A percentile compares a stretch with the other conserved stretches of the same genome.
Evolutionary conservation across 2,888 invertebrate species (phyloP).

Genomic region (Amiota communis): DNA sequence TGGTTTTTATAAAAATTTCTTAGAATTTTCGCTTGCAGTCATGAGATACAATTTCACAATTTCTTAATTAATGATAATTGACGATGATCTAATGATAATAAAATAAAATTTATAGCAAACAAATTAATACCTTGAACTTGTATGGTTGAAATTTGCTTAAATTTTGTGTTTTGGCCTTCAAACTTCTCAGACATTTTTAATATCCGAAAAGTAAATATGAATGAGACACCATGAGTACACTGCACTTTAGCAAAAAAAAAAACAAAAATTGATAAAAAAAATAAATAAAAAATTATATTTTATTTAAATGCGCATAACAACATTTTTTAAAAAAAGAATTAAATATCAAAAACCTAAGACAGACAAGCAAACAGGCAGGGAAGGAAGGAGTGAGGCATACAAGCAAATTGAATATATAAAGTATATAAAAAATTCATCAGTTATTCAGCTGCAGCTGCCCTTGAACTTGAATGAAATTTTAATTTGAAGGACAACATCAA

Average conservation of each 20-base stretch:
- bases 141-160: no score
- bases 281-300: no score
- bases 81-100: no score
- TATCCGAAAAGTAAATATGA: background rate
- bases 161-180: constrained; percentile 6
- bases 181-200: background rate
- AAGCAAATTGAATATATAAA: no score
- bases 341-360: no score
- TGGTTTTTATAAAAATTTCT: background rate
- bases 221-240: background rate
- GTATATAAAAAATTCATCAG: no score
- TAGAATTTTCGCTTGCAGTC: background rate
- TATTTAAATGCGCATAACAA: constrained; percentile 10
- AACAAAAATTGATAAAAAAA: background rate
- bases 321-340: background rate
- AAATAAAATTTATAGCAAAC: no score
- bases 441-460: constrained; percentile 15
- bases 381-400: no score
- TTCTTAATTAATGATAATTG: no score
- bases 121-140: no score
- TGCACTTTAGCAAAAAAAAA: constrained; percentile 13
- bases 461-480: constrained; percentile 27
- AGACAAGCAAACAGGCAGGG: no score
- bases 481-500: constrained; percentile 16
- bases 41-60: no score